phyloP scores from a whole-genome alignment of 2,797 vertebrate species.

The Sciurus vulgaris region DNA sequence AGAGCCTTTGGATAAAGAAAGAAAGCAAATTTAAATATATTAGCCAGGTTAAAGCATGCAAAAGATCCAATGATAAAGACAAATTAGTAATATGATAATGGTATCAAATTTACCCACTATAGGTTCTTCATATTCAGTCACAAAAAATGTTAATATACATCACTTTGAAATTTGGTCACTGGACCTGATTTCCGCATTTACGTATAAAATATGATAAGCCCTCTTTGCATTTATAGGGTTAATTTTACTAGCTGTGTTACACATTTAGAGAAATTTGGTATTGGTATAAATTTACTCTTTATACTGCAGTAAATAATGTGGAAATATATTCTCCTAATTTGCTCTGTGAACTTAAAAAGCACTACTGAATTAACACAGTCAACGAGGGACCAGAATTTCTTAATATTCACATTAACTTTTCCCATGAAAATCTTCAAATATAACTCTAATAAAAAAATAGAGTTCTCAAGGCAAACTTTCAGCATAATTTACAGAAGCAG shows the following conservation, averaged over 20 bases:
- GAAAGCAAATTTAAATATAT: constrained; percentile 84
- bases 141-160: constrained; percentile 63
- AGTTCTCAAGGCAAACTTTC: constrained; percentile 81
- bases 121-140: constrained; percentile 30
- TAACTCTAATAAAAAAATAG: constrained; percentile 85
- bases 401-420: constrained; percentile 78
- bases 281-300: background rate
- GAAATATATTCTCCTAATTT: constrained; percentile 64
- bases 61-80: constrained; percentile 77
- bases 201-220: background rate
- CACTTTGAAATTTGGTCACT: constrained; percentile 64
- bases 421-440: constrained; percentile 81
- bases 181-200: constrained; percentile 43
- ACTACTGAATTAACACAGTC: constrained; percentile 73
- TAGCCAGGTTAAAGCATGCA: constrained; percentile 84
- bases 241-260: constrained; percentile 25
- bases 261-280: background rate
- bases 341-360: constrained; percentile 60
- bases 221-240: background rate
- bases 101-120: constrained; percentile 32
- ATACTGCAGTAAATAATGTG: constrained; percentile 7
- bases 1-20: constrained; percentile 67
- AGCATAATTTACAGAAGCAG: constrained; percentile 82
- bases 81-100: constrained; percentile 80
- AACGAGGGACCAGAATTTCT: constrained; percentile 71